Base-by-base conservation (phyloP, 2,888 invertebrate species). In the Nycteola revayana region DNA sequence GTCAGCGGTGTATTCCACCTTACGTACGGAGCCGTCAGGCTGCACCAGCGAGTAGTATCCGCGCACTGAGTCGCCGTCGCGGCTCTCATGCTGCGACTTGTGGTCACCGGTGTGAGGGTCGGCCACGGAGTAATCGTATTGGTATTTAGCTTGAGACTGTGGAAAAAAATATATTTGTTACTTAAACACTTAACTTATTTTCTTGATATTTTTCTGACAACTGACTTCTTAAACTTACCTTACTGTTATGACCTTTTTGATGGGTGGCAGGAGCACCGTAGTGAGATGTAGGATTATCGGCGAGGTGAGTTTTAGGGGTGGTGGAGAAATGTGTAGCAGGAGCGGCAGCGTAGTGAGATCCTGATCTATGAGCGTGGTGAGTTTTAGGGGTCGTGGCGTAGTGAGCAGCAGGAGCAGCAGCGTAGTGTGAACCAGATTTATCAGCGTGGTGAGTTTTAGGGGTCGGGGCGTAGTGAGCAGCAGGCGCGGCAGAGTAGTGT, bases 81-180 rank as follows among this genome's bases (percentile, higher is more conserved):
- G 75, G 57, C 62, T 66, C 61, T 83, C 82, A 49, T 72, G 79
- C 41, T 82, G 91, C 58, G 85, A 80, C 81, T 91, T 91, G 76
- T 91, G 90, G 79, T 91, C 91, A 23, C 91, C 92, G 52, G 91
- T 91, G 68, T 91, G 91, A 4, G 88, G 89, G 66, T 91, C 91
- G 36, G 91, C 88, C 37, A 90, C 90, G 40, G 90, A 89, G 68
- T 90, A 90, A 23, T 83, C 80, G 69, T 77, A 90, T 50, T 86
- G 85, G 70, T 90, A 90, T 60, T 88, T 87, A 6, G 89, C 86
- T 34, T 88, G 86, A 30, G 81, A 75, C 84, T 83, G 45, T 1
- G 35, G 49, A 23, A 28, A 5, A 4, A 9, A 10, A 6, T 25
- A 21, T 14, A 14, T 14, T 14, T 14, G 14, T 14, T 14, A 21